These are phyloP conservation scores for Peromyscus aztecus DNA, from an alignment of 2,797 vertebrate species.

Conservation along the genomic window DNA sequence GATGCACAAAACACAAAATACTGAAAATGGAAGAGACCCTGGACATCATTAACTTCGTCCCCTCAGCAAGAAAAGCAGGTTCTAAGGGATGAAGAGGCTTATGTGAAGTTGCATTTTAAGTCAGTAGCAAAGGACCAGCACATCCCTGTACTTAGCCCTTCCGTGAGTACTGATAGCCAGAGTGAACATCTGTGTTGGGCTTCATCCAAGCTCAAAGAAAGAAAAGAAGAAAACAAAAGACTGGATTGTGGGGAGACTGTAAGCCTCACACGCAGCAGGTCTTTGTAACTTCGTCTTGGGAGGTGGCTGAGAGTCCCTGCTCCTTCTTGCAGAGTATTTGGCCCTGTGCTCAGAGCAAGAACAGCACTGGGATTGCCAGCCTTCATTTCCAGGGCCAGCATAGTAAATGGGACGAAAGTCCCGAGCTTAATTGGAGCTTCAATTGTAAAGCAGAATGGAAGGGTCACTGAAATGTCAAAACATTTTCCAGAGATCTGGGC, in stretches of 20 bases:
- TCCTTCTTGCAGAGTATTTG: neutral
- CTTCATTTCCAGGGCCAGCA: slow-evolving; percentile 32
- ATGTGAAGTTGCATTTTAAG: neutral
- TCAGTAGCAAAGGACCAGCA: neutral
- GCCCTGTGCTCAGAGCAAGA: neutral
- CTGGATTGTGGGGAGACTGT: neutral
- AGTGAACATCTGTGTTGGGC: slow-evolving; percentile 63
- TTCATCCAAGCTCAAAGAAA: neutral
- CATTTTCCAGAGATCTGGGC: slow-evolving; percentile 75
- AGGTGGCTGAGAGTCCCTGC: neutral
- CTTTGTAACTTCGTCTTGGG: slow-evolving; percentile 18
- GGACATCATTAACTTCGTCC: neutral
- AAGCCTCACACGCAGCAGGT: slow-evolving; percentile 26
- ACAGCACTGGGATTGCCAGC: neutral
- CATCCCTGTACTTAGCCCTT: slow-evolving; percentile 3
- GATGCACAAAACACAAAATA: neutral
- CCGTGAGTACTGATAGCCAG: neutral
- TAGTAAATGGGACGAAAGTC: slow-evolving; percentile 67
- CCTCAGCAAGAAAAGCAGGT: slow-evolving; percentile 29
- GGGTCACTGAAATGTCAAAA: slow-evolving; percentile 79
- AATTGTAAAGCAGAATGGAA: slow-evolving; percentile 67
- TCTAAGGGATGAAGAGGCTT: neutral
- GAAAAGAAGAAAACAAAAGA: neutral
- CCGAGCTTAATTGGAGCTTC: slow-evolving; percentile 63
- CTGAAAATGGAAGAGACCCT: neutral